A percentile compares a stretch with the other conserved stretches of the same genome.
Conservation (phyloP, 2,113 vertebrate species). For the Heterotis niloticus region DNA sequence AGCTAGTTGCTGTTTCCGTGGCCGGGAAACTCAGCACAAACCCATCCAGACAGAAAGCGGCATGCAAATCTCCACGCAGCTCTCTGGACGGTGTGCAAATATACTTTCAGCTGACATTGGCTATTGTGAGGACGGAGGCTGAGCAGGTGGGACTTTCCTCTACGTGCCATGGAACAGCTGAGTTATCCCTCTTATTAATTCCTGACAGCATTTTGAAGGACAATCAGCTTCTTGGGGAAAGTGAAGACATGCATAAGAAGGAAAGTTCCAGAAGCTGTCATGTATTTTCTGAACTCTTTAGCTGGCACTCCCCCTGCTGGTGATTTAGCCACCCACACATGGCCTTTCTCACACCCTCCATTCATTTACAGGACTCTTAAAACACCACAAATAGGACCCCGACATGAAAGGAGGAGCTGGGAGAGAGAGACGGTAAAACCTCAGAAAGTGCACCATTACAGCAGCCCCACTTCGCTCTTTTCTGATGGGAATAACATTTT, state of each 20-base stretch:
- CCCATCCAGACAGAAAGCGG: background rate
- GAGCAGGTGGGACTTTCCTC: too few relatives aligned
- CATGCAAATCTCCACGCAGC: background rate
- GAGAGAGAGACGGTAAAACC: too few relatives aligned
- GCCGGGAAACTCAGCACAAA: background rate
- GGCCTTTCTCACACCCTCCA: background rate
- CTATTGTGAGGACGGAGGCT: too few relatives aligned
- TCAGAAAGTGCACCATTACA: too few relatives aligned
- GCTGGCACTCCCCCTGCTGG: background rate
- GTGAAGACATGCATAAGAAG: background rate
- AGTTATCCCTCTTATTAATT: background rate
- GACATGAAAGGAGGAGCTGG: too few relatives aligned
- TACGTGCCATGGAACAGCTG: too few relatives aligned
- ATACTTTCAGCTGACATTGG: background rate
- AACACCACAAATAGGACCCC: background rate
- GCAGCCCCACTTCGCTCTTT: too few relatives aligned
- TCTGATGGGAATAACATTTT: too few relatives aligned
- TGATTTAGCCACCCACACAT: too few relatives aligned
- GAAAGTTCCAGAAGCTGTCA: too few relatives aligned
- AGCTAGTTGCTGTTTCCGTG: background rate
- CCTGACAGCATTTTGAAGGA: background rate
- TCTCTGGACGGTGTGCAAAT: background rate
- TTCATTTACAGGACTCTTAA: background rate
- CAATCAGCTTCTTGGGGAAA: background rate
- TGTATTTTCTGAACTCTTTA: background rate